Percentiles rank a stretch among this genome's conserved stretches.
phyloP scores from a whole-genome alignment of 2,797 vertebrate genomes.

The Denticeps clupeoides region DNA sequence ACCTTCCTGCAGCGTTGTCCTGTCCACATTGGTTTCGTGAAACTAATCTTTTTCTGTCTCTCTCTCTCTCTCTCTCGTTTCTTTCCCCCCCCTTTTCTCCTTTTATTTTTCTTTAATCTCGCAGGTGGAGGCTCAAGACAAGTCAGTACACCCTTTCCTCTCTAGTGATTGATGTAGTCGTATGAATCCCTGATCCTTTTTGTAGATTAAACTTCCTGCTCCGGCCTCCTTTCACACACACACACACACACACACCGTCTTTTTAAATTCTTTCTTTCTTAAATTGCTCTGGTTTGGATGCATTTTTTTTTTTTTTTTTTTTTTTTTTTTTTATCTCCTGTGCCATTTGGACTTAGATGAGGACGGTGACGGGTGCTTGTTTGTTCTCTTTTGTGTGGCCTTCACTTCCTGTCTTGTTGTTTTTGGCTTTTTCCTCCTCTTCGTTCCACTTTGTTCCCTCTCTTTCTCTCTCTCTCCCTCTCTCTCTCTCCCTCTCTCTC shows the following conservation, averaged over 20 bases:
- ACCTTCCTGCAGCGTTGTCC: slow-evolving; percentile 15
- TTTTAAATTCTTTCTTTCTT: neutral
- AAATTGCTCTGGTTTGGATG: too few relatives aligned
- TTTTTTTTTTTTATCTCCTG: too few relatives aligned
- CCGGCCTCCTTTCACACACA: too few relatives aligned
- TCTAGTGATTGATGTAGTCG: too few relatives aligned
- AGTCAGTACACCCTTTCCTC: slow-evolving; percentile 81
- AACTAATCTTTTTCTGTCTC: slow-evolving; percentile 39
- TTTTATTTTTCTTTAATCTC: slow-evolving; percentile 40
- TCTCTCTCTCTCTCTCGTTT: slow-evolving; percentile 35
- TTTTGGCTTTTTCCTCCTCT: neutral
- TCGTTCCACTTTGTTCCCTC: slow-evolving; percentile 4
- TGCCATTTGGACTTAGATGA: neutral
- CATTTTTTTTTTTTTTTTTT: too few relatives aligned
- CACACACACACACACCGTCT: too few relatives aligned
- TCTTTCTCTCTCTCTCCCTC: neutral
- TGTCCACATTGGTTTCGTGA: slow-evolving; percentile 20
- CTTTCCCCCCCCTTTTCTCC: slow-evolving; percentile 36
- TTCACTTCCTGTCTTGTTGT: neutral
- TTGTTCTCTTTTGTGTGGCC: neutral
- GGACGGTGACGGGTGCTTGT: slow-evolving; percentile 1
- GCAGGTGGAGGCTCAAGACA: slow-evolving; percentile 86
- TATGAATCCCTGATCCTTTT: too few relatives aligned
- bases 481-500: neutral
- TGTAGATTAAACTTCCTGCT: too few relatives aligned